Percentiles rank a stretch among this genome's conserved stretches.
These are phyloP conservation scores for Drosophila athabasca DNA, from an alignment of 1,140 invertebrate species.

Conservation along the genomic window DNA sequence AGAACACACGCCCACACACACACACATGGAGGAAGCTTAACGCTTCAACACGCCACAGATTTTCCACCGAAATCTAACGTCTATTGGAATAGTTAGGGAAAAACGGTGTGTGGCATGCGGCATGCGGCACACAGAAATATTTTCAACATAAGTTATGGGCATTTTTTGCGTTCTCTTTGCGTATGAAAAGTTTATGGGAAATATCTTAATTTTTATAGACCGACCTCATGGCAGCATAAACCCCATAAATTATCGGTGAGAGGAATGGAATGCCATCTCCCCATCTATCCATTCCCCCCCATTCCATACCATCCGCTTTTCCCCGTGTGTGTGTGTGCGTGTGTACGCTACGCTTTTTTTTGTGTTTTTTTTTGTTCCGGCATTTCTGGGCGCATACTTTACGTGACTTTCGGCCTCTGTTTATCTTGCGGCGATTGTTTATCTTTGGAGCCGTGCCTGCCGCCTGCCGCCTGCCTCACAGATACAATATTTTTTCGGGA, in stretches of 20 bases:
- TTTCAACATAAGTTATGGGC: constrained; percentile 64
- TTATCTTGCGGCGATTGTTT: constrained; percentile 50
- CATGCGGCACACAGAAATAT: constrained; percentile 36
- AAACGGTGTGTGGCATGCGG: neutral
- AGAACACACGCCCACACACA: constrained; percentile 10
- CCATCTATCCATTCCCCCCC: too few species aligned
- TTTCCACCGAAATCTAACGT: constrained; percentile 32
- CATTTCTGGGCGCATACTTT: constrained; percentile 39
- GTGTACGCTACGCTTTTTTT: neutral
- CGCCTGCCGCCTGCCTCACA: constrained; percentile 5
- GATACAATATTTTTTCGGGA: constrained; percentile 39
- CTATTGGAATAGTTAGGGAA: neutral
- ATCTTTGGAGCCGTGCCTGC: constrained; percentile 22
- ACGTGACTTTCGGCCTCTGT: constrained; percentile 51
- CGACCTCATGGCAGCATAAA: constrained; percentile 4
- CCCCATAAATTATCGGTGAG: constrained; percentile 45
- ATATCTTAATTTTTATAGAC: constrained; percentile 74
- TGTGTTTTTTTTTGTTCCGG: constrained; percentile 23
- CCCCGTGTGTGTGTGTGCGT: neutral
- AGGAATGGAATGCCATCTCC: too few species aligned
- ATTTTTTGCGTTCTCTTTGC: constrained; percentile 21
- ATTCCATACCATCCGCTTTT: neutral
- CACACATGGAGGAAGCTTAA: constrained; percentile 73
- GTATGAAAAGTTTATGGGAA: constrained; percentile 37
- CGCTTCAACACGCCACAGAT: constrained; percentile 65